Evolutionary conservation across 2,888 invertebrate genomes (phyloP).

Genomic region (Thecocarcelia acutangulata): DNA sequence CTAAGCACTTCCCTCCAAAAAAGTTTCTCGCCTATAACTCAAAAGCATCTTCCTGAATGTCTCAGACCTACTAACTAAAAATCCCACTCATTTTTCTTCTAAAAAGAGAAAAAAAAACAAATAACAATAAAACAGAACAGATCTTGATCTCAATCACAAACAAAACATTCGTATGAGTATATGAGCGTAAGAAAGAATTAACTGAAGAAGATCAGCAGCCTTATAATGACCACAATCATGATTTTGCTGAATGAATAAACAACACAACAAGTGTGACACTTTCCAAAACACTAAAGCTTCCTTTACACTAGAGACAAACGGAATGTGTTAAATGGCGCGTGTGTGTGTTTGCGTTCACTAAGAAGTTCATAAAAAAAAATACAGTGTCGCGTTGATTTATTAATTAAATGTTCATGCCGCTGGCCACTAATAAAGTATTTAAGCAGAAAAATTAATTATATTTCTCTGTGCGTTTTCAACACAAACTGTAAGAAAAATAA

Average conservation of each 20-base stretch:
- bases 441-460: slow-evolving; percentile 76
- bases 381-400: slow-evolving; percentile 80
- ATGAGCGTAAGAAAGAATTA: slow-evolving; percentile 22
- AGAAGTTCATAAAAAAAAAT: slow-evolving; percentile 37
- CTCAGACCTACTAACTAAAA: neutral
- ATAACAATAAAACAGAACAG: slow-evolving; percentile 12
- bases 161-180: slow-evolving; percentile 51
- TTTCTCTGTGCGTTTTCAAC: slow-evolving; percentile 62
- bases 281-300: slow-evolving; percentile 48
- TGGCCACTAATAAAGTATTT: slow-evolving; percentile 67
- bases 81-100: slow-evolving; percentile 22
- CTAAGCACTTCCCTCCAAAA: neutral
- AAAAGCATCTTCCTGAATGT: slow-evolving; percentile 15
- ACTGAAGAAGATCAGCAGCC: slow-evolving; percentile 37
- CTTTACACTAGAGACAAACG: slow-evolving; percentile 20
- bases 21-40: slow-evolving; percentile 8
- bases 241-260: slow-evolving; percentile 44
- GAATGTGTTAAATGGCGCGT: slow-evolving; percentile 25
- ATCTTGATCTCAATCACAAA: slow-evolving; percentile 66
- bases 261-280: slow-evolving; percentile 41
- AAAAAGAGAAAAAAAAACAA: neutral
- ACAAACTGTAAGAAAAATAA: slow-evolving; percentile 33
- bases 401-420: slow-evolving; percentile 76
- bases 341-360: slow-evolving; percentile 7
- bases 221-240: slow-evolving; percentile 51